Evolutionary conservation across 2,888 invertebrate genomes (phyloP).

Genomic region (Pristionchus mayeri): DNA sequence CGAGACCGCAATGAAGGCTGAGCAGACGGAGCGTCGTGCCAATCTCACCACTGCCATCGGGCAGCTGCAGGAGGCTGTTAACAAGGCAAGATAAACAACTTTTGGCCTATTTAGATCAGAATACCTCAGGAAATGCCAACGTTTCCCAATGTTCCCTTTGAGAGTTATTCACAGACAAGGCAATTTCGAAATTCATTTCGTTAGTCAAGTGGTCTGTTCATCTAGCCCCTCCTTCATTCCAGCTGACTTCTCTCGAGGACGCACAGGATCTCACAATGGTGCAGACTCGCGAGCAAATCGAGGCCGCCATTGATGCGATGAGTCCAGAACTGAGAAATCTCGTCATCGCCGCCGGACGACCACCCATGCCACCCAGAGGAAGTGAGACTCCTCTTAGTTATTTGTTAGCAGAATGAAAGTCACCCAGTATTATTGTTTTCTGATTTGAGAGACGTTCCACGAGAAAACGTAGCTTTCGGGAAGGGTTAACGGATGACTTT

Average conservation of each 20-base stretch:
- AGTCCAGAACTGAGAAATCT: slow-evolving; percentile 3
- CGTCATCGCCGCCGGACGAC: background rate
- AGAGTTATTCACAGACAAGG: too few relatives aligned
- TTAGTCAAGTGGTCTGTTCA: background rate
- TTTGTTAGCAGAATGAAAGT: too few relatives aligned
- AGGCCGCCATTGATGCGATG: background rate
- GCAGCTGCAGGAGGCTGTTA: background rate
- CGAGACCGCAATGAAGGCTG: background rate
- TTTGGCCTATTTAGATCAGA: background rate
- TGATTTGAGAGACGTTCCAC: too few relatives aligned
- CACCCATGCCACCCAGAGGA: too few relatives aligned
- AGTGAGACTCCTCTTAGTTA: too few relatives aligned
- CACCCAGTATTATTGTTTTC: too few relatives aligned
- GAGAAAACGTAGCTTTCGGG: too few relatives aligned
- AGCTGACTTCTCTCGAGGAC: background rate
- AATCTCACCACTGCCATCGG: background rate
- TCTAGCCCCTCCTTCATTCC: background rate
- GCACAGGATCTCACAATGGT: background rate
- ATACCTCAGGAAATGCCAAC: background rate
- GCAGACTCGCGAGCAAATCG: background rate
- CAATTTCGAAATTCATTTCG: too few relatives aligned
- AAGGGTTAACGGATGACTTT: too few relatives aligned
- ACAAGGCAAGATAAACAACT: background rate
- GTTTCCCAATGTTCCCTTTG: too few relatives aligned
- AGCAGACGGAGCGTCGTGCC: slow-evolving; percentile 8